phyloP scores from a whole-genome alignment of 2,888 invertebrate genomes.

The Cheilosia variabilis region DNA sequence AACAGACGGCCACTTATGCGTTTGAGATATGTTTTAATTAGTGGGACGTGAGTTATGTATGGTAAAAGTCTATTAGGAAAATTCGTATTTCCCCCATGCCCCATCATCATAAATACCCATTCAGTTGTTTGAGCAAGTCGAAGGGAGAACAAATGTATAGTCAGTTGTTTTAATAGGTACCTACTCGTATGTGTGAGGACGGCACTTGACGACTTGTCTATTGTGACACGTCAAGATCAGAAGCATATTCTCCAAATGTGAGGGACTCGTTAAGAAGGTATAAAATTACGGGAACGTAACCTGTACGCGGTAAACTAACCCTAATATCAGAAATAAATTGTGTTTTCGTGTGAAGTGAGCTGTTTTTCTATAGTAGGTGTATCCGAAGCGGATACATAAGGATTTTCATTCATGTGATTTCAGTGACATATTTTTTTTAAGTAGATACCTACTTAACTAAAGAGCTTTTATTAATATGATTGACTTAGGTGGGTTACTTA shows the following conservation, averaged over 20 bases:
- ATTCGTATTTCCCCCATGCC: too few species aligned
- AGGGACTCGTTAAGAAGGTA: constrained; percentile 26
- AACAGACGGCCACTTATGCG: constrained; percentile 36
- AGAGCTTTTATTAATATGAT: too few species aligned
- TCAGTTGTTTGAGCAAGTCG: too few species aligned
- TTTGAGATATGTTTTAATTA: constrained; percentile 13
- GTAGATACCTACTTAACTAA: too few species aligned
- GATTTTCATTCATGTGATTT: too few species aligned
- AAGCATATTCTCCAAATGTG: constrained; percentile 25
- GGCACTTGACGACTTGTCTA: constrained; percentile 41
- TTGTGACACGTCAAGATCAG: constrained; percentile 58
- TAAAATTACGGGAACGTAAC: constrained; percentile 26
- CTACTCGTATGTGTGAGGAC: background rate
- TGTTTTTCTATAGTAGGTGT: too few species aligned
- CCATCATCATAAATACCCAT: too few species aligned
- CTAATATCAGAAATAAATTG: constrained; percentile 35
- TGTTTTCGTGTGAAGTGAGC: constrained; percentile 38
- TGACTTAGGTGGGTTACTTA: too few species aligned
- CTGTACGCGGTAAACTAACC: constrained; percentile 55
- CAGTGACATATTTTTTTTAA: too few species aligned
- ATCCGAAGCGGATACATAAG: too few species aligned
- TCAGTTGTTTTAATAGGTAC: too few species aligned
- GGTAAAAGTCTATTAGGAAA: background rate
- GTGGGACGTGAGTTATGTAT: constrained; percentile 34
- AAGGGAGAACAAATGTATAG: too few species aligned